Percentiles rank a stretch among this genome's conserved stretches.
Evolutionary conservation across 2,113 vertebrate genomes (phyloP).

Genomic region (Dromiciops gliroides): DNA sequence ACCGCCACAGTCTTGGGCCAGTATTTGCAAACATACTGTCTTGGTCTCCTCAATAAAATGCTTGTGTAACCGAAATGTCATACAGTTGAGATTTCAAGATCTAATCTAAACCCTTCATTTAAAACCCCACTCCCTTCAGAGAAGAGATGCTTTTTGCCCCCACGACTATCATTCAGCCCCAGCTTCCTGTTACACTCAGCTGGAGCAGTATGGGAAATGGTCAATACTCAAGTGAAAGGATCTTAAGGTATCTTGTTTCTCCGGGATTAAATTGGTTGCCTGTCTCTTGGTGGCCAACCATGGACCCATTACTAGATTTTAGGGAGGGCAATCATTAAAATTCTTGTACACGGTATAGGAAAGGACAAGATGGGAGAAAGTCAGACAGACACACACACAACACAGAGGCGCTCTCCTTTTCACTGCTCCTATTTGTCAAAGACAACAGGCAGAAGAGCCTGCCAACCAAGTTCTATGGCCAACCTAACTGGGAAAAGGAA

Average conservation of each 20-base stretch:
- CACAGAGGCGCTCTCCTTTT: conserved; percentile 12
- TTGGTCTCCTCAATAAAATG: background rate
- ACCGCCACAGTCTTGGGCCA: background rate
- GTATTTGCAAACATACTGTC: background rate
- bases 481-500: background rate
- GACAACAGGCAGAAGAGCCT: conserved; percentile 36
- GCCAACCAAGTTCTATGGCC: conserved; percentile 33
- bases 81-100: background rate
- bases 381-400: too few species aligned
- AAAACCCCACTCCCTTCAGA: background rate
- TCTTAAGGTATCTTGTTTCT: background rate
- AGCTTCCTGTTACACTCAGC: background rate
- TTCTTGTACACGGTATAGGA: background rate
- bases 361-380: too few species aligned
- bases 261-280: background rate
- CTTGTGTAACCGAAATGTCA: background rate
- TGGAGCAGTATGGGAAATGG: background rate
- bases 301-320: background rate
- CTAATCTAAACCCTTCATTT: background rate
- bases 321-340: background rate
- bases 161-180: background rate
- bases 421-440: conserved; percentile 5
- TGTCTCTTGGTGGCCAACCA: background rate
- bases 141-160: background rate
- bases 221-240: background rate